Percentiles rank a stretch among this genome's conserved stretches.
Conservation (phyloP, 2,113 vertebrate genomes). For the Crotalus viridis region DNA sequence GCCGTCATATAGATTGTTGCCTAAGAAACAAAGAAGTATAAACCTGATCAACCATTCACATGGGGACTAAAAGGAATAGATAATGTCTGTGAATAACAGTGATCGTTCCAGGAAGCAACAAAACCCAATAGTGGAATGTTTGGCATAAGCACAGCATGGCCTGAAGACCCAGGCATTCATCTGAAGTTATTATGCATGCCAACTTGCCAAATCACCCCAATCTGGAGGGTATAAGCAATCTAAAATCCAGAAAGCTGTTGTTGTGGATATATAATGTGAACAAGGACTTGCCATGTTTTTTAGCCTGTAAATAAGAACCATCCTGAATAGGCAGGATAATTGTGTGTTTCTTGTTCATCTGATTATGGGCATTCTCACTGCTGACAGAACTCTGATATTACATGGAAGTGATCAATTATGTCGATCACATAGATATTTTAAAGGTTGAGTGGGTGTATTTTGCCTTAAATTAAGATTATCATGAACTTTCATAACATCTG, state of each 20-base stretch:
- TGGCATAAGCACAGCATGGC: not conserved
- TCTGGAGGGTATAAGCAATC: not conserved
- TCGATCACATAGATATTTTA: not conserved
- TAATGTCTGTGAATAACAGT: not conserved
- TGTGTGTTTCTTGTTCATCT: not conserved
- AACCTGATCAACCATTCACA: not conserved
- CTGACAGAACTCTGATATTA: not conserved
- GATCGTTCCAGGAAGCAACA: not conserved
- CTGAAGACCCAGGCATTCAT: not conserved
- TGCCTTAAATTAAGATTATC: not conserved
- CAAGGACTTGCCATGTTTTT: not conserved
- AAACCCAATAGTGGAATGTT: not conserved
- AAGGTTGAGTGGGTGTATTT: not conserved
- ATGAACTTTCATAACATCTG: not conserved
- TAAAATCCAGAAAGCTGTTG: not conserved
- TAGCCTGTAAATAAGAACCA: not conserved
- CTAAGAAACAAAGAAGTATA: slow-evolving; percentile 64
- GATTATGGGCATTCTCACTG: not conserved
- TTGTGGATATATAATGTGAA: not conserved
- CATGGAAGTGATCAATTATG: not conserved
- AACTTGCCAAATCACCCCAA: not conserved
- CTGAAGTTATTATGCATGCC: not conserved
- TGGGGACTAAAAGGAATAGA: not conserved
- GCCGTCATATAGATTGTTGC: slow-evolving; percentile 84
- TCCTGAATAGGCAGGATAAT: not conserved